Evolutionary conservation across 2,888 invertebrate species (phyloP), one percentile per base, ranked within the genome.

Genomic region (Xylota segnis): DNA sequence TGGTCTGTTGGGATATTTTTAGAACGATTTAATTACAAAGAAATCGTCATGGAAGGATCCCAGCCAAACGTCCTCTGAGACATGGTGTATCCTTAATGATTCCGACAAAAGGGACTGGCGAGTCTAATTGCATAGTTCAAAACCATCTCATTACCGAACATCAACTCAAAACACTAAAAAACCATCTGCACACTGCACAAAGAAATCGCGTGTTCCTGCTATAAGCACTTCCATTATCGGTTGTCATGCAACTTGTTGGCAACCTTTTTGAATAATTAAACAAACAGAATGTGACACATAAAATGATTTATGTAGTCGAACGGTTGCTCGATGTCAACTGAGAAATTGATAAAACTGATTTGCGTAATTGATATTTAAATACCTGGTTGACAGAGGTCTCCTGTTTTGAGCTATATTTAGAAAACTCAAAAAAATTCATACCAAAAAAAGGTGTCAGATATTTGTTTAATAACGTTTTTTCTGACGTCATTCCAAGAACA

Each of bases 1-100:
- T 29, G 40, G 10, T 47, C 4, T 32, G 32, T 5, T 18, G 9
- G 27, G 18, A 34, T 77, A 77, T 77, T 77, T 77, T 61, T 68
- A 68, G 77, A 77, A 52, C n/a, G 52, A n/a, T 59, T 47, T 32
- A 59, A 59, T 72, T 72, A 72, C 4, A 63, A 10, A 7, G 18
- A 12, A 52, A 29, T 43, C 61, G 61, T 68, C 68, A 68, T 68
- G 23, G 52, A 52, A 52, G 52, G 56, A 47, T 40, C 29, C 43
- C 45, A 32, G 56, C 54, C 29, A 54, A 40, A 54, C 52, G 34
- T 37, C 14, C 54, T n/a, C n/a, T 52, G 9, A 18, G 14, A 45
- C 63, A 16, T 9, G 27, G 34, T 65, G 16, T 32, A 5, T n/a
- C 18, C 34, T 37, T 23, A 10, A 18, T 9, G 5, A 59, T 1